phyloP scores from a whole-genome alignment of 2,113 vertebrate species.

The Rhombomys opimus region DNA sequence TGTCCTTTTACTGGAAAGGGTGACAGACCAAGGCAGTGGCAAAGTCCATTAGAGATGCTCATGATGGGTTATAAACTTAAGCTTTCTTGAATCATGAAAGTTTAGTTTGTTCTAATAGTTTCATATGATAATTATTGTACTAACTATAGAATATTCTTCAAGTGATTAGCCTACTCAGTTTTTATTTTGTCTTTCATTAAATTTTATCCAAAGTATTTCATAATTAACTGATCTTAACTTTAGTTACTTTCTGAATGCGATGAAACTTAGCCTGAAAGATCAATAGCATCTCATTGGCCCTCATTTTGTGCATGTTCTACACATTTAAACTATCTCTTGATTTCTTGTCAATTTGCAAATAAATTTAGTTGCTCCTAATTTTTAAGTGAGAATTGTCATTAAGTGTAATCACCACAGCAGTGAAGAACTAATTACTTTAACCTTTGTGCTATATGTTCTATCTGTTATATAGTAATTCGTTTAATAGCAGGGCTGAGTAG shows the following conservation, averaged over 20 bases:
- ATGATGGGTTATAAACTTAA: neutral
- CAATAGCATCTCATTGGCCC: neutral
- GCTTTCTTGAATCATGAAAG: neutral
- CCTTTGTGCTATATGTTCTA: neutral
- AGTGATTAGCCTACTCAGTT: neutral
- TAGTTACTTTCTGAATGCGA: neutral
- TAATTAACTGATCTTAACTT: neutral
- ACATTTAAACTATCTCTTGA: no score
- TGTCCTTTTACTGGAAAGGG: neutral
- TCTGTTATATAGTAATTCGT: no score
- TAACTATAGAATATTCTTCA: neutral
- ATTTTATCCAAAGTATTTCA: neutral
- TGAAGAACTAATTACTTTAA: neutral
- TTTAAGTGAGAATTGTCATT: neutral
- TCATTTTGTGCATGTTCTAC: neutral
- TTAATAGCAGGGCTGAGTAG: neutral
- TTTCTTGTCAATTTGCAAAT: neutral
- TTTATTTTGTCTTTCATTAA: neutral
- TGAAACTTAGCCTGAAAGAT: neutral
- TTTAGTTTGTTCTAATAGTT: rapidly evolving
- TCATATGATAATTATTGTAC: neutral
- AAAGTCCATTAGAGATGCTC: neutral
- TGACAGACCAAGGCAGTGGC: neutral
- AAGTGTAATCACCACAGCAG: neutral
- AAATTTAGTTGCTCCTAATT: neutral